Percentiles rank a stretch among this genome's conserved stretches.
Conservation (phyloP, 2,888 invertebrate species). For the Dryocosmus kuriphilus region DNA sequence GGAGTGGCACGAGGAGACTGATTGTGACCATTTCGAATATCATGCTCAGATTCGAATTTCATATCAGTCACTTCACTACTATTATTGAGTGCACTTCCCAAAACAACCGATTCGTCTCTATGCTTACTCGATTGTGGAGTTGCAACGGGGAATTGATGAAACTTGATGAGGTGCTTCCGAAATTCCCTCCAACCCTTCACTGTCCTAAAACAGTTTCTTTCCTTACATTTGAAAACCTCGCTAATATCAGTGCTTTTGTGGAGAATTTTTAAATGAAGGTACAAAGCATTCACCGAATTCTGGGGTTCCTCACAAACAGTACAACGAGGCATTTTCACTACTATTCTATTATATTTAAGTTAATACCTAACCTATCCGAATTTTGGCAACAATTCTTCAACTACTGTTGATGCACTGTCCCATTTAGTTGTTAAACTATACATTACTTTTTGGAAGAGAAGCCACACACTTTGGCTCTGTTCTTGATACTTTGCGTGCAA, state of each 20-base stretch:
- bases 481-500: not conserved
- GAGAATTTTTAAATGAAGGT: not conserved
- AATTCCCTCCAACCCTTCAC: too few relatives aligned
- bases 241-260: not conserved
- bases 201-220: too few relatives aligned
- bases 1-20: too few relatives aligned
- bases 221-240: not conserved
- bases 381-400: not conserved
- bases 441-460: conserved; percentile 3
- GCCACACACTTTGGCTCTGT: conserved; percentile 5
- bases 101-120: too few relatives aligned
- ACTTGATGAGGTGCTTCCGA: too few relatives aligned
- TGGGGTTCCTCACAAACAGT: not conserved
- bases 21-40: too few relatives aligned
- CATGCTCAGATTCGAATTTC: too few relatives aligned
- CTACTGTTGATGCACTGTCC: not conserved
- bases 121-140: too few relatives aligned
- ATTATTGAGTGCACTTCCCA: too few relatives aligned
- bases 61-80: too few relatives aligned
- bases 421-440: not conserved
- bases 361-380: not conserved
- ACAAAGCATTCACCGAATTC: not conserved
- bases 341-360: not conserved
- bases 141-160: too few relatives aligned
- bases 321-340: conserved; percentile 24